Evolutionary conservation across 2,888 invertebrate species (phyloP), one percentile per base, ranked within the genome.

Genomic region (Osmoderma eremita): DNA sequence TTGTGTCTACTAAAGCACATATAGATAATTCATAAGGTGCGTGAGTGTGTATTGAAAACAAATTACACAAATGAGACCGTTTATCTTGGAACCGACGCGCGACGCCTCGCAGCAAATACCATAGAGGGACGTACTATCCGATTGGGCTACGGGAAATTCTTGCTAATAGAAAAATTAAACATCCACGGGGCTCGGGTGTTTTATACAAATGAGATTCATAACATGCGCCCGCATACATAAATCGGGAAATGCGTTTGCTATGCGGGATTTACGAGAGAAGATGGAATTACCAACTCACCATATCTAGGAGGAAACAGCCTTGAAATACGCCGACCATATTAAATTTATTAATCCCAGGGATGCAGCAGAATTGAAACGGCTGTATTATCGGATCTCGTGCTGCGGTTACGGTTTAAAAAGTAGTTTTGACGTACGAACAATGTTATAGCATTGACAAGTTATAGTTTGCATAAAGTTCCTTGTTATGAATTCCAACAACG

Each of bases 161-260:
- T 13, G 45, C 22, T 61, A 61, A 49, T 42, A 39, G 42, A 41
- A 53, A 63, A 63, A 63, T 42, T 50, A 53, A n/a, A 53, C 42
- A 42, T 38, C 30, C 15, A 41, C 17, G 10, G 24, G 42, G 15
- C 42, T n/a, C 17, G 42, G 53, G 63, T 53, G 50, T 49, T 49
- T 38, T 50, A 63, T 41, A 63, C 63, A 63, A 63, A 63, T 53
- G 51, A 53, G 53, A 63, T 63, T 53, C 63, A 63, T 53, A 63
- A 63, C 53, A 61, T 45, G 36, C 30, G 42, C 42, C 41, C 41
- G 22, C 30, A n/a, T n/a, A n/a, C n/a, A 39, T 42, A 42, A 63
- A 51, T 53, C 15, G 53, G 49, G 49, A 36, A 62, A 36, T 49
- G 53, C 39, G 24, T 53, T 53, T 15, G 18, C 30, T 10, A 18